These are phyloP conservation scores for Artemia franciscana DNA, from an alignment of 1,140 invertebrate species.

Conservation along the genomic window DNA sequence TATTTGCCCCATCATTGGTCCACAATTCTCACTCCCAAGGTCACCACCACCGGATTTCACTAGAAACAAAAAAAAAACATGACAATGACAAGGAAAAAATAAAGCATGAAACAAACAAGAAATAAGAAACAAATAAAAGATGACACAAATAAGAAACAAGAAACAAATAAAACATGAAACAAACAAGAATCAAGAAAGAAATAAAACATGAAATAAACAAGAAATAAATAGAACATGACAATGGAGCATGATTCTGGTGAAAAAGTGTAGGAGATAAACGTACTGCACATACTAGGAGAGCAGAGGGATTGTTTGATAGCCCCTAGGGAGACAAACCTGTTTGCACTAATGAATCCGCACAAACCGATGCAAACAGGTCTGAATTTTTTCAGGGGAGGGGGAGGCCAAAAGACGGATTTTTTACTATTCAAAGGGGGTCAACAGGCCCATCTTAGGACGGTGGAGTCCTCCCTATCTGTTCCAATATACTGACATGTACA, in stretches of 20 bases:
- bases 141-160: background rate
- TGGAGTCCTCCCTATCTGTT: too few relatives aligned
- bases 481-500: too few relatives aligned
- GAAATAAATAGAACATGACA: background rate
- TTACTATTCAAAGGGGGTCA: too few relatives aligned
- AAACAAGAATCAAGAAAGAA: background rate
- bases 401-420: too few relatives aligned
- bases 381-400: too few relatives aligned
- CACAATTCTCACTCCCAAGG: conserved; percentile 5
- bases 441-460: too few relatives aligned
- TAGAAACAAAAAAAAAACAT: conserved; percentile 1
- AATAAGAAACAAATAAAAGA: background rate
- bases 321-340: too few relatives aligned
- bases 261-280: too few relatives aligned
- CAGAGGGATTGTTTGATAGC: too few relatives aligned
- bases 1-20: conserved; percentile 4
- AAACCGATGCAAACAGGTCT: too few relatives aligned
- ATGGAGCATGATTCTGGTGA: background rate
- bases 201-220: background rate
- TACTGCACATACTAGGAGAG: too few relatives aligned
- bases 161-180: background rate
- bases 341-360: too few relatives aligned
- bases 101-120: background rate
- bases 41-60: conserved; percentile 7
- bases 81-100: background rate